Evolutionary conservation across 1,140 invertebrate genomes (phyloP), one percentile per base, ranked within the genome.

Genomic region (Chelonus insularis): DNA sequence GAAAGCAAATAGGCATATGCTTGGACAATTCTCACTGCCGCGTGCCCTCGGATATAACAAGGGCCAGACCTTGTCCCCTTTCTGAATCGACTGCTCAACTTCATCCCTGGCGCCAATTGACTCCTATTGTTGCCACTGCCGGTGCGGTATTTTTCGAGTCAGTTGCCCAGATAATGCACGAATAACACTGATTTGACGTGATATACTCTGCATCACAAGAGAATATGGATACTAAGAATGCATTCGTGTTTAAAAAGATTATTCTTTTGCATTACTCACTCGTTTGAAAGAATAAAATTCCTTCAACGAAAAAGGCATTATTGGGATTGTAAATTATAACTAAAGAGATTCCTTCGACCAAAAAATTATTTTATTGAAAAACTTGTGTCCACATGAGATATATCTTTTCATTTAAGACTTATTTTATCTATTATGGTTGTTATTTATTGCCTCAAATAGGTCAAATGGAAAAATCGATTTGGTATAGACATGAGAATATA

Each of bases 121-220:
- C 63, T 65, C 16, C 45, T 43, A 64, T 67, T 67, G 62, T 67
- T 64, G 60, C 47, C 58, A 48, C 48, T 56, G 52, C 48, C 37
- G 14, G 45, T 60, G 51, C 20, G 57, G 45, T 59, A 65, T 61
- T 62, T 62, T 62, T 58, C 23, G 11, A 37, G 14, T 29, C 34
- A 55, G 8, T 55, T 55, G 11, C 34, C 32, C 34, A 34, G 29
- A 11, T 1, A 6, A 36, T 36, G 3, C 7, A n/a, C 11, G 20
- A 14, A 21, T 9, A 29, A 55, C 52, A 55, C 16, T 55, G 52
- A 55, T 55, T 55, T 55, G 52, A 55, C 52, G 11, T 29, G 11
- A 39, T 55, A 37, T 39, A 37, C 5, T 11, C 52, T 11, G 12
- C 8, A 36, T 55, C 5, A 55, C 4, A 36, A 52, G 32, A 52